Evolutionary conservation across 2,797 vertebrate species (phyloP).

Genomic region (Intellagama lesueurii): DNA sequence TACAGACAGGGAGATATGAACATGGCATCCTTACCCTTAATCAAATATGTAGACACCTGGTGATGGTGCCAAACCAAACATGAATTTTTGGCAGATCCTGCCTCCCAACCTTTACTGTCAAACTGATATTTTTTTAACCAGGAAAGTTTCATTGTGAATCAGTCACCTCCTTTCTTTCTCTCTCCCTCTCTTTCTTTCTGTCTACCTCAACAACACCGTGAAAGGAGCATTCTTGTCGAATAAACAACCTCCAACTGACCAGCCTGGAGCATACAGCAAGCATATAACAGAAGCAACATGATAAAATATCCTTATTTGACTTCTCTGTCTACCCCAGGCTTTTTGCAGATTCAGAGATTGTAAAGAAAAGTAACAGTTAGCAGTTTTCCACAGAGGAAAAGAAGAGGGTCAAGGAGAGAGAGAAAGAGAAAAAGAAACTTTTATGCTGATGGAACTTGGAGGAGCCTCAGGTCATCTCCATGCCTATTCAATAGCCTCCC

Average conservation of each 20-base stretch:
- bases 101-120: neutral
- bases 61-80: neutral
- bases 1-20: neutral
- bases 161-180: neutral
- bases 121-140: neutral
- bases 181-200: too few relatives aligned
- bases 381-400: conserved; percentile 5
- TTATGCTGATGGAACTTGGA: conserved; percentile 5
- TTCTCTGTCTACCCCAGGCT: neutral
- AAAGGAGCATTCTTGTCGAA: neutral
- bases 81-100: neutral
- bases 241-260: conserved; percentile 15
- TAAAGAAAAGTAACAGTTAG: conserved; percentile 14
- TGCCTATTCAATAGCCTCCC: neutral
- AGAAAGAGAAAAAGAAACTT: neutral
- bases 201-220: neutral
- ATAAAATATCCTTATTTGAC: conserved; percentile 28
- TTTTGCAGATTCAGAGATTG: conserved; percentile 6
- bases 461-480: neutral
- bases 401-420: neutral
- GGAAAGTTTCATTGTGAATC: neutral
- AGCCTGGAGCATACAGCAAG: neutral
- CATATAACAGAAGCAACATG: conserved; percentile 3
- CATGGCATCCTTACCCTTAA: neutral
- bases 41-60: neutral